Base-by-base conservation (phyloP, 1,140 invertebrate genomes). In the Mactra quadrangularis region DNA sequence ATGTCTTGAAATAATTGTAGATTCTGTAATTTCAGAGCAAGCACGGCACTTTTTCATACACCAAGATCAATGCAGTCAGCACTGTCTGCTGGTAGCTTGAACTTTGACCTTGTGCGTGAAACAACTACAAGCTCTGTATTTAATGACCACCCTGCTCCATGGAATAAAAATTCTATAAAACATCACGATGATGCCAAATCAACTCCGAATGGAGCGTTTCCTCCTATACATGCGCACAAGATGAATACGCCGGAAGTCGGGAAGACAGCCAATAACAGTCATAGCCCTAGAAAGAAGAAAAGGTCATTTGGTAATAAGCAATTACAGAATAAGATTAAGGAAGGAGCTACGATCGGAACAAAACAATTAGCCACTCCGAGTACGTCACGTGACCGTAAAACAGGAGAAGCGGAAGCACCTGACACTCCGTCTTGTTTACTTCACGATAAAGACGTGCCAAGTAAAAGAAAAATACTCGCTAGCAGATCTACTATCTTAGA, bases 131-230 rank as follows among this genome's bases (percentile, higher is more conserved):
- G 45, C 22, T 68, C 64, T 1, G 25, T 68, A 0, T 47, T 68
- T 47, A 25, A 47, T 50, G 64, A 68, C 22, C 62, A 66, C 19
- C 64, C 64, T 17, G 64, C 64, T 11, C 64, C 64, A 19, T 68
- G 64, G 64, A 50, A 13, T 27, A 66, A 41, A 25, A 29, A 27
- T 13, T 31, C 27, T 13, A 13, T 13, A 11, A 27, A 68, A 31
- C 1, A 31, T 25, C 22, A 17, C 17, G 27, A 19, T 33, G 22
- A 9, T 3, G 0, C 4, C 11, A 50, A 31, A 15, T 27, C n/a
- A 1, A 13, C 19, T 13, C 13, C 22, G 27, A 45, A 22, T 29
- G 29, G 45, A 15, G 15, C 29, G 15, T 68, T 68, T 68, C 64
- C 64, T 13, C 64, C 64, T 11, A 68, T 68, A 4, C 13, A 4